phyloP scores from a whole-genome alignment of 2,888 invertebrate genomes.

The Ptychoptera albimana region DNA sequence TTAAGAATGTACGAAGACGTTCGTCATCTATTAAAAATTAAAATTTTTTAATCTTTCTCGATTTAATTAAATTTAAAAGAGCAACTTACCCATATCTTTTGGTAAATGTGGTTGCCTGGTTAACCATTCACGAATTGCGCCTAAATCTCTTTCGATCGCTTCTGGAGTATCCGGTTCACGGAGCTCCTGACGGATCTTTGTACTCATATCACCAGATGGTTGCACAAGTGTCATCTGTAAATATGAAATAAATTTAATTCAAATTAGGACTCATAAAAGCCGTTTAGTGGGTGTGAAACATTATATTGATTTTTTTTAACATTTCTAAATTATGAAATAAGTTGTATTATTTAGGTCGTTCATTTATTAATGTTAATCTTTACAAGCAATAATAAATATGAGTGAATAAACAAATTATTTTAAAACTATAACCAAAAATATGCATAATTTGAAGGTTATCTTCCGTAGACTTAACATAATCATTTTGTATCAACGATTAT shows the following conservation, averaged over 20 bases:
- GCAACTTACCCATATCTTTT: slow-evolving; percentile 40
- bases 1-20: slow-evolving; percentile 62
- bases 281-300: not conserved
- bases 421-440: no score
- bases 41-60: not conserved
- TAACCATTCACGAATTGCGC: slow-evolving; percentile 49
- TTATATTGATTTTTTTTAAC: no score
- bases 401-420: no score
- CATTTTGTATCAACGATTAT: no score
- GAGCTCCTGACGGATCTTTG: slow-evolving; percentile 48
- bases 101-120: slow-evolving; percentile 49
- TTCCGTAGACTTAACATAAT: no score
- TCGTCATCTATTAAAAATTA: slow-evolving; percentile 45
- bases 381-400: no score
- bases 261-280: slow-evolving; percentile 1
- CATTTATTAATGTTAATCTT: no score
- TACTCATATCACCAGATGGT: slow-evolving; percentile 49
- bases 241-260: not conserved
- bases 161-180: slow-evolving; percentile 41
- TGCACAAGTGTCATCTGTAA: slow-evolving; percentile 42
- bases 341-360: no score
- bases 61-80: not conserved
- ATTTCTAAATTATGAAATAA: no score
- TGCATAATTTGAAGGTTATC: no score
- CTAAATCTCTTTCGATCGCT: slow-evolving; percentile 42